Conservation (phyloP, 1,140 invertebrate genomes). For the Bombus confusus region DNA sequence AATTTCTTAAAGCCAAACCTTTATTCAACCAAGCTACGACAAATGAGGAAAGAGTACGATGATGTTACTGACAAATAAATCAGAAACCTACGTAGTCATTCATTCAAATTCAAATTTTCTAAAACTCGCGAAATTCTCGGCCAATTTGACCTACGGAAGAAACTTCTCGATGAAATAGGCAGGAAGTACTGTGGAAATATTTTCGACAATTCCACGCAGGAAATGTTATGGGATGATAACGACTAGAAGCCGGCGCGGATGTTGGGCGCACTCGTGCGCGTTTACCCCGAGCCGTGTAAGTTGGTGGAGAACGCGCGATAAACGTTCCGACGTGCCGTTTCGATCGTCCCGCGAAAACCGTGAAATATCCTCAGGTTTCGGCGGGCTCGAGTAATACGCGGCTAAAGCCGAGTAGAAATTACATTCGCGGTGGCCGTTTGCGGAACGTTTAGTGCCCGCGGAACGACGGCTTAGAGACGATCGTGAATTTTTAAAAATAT, state of each 20-base stretch:
- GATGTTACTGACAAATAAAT: too few species aligned
- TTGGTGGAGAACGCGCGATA: conserved; percentile 50
- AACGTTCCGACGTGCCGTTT: conserved; percentile 43
- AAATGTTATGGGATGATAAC: conserved; percentile 15
- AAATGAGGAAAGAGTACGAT: too few species aligned
- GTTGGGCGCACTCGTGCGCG: conserved; percentile 21
- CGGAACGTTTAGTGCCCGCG: conserved; percentile 63
- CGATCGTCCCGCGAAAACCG: conserved; percentile 65
- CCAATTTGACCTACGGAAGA: neutral
- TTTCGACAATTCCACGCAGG: neutral
- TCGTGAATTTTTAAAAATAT: conserved; percentile 69
- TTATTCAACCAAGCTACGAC: too few species aligned
- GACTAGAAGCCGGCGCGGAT: conserved; percentile 23
- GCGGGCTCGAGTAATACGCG: conserved; percentile 27
- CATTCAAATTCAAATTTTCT: too few species aligned
- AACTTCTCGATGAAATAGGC: neutral
- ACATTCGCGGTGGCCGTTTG: conserved; percentile 50
- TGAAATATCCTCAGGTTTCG: conserved; percentile 65
- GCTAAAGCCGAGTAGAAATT: conserved; percentile 52
- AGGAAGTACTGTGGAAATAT: neutral
- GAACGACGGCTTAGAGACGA: conserved; percentile 56
- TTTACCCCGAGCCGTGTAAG: neutral
- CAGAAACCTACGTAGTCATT: too few species aligned
- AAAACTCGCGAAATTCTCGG: neutral
- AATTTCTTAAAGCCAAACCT: too few species aligned